Base-by-base conservation (phyloP, 2,797 vertebrate genomes). In the Chiroxiphia lanceolata region DNA sequence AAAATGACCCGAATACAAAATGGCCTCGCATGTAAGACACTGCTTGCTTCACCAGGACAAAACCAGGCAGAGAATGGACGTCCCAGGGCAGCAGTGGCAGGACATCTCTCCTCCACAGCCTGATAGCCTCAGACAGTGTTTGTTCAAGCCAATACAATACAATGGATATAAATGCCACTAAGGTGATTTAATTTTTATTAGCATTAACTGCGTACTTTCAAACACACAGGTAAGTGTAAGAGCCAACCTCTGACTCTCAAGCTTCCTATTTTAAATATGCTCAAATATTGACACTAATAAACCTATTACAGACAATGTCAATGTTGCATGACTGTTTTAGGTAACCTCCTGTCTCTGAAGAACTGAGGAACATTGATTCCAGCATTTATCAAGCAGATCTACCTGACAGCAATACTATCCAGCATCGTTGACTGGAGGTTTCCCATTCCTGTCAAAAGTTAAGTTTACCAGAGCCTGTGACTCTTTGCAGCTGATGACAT, bases 1-100 rank as follows among this genome's bases (percentile, higher is more conserved):
- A 94, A 94, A 96, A 96, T 69, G 91, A 95, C 93, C 75, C 71
- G n/a, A 84, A 96, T 94, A 79, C 87, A 80, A 92, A 96, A 96
- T 56, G 91, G 87, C 89, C 81, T 91, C 13, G 1, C 3, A 2
- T 44, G 40, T 54, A 72, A 93, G 63, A 44, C 70, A 15, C 57
- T 1, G 0, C 74, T 82, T 0, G 0, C 34, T 61, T 83, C 48
- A 47, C 54, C 31, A 47, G 51, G 44, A 54, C 59, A 67, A 65
- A 67, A 51, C 13, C 25, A 25, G 31, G 59, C 50, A 20, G 23
- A 81, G 11, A 38, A 61, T 72, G 47, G 61, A 79, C 1, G 0
- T 50, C 42, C 83, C 7, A 1, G 23, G 36, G 34, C 57, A 63
- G 45, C 18, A 56, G n/a, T 0, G 5, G 29, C 54, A 48, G 15